Evolutionary conservation across 2,113 vertebrate species (phyloP), one percentile per base, ranked within the genome.

Genomic region (Lucifuga dentata): DNA sequence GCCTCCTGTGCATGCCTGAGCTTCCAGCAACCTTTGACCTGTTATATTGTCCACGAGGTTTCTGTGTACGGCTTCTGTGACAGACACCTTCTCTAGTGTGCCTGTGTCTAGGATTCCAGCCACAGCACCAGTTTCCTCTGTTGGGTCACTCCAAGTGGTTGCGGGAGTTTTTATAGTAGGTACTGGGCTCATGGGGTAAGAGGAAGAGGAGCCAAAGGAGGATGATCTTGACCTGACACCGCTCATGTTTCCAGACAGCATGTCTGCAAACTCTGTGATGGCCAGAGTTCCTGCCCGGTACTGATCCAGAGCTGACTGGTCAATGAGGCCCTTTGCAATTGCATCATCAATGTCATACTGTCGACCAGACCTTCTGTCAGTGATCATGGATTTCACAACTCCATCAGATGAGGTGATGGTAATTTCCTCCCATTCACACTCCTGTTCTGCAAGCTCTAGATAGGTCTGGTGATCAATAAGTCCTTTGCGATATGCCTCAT

Each of bases 381-480:
- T 99, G 78, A 99, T 98, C 91, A 98, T 95, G 13, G 98, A 99
- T 69, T 97, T 98, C 33, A 98, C 95, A 9, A 97, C 94, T 0
- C 98, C 98, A 0, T 98, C 96, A 0, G 96, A 96, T 39, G 96
- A 98, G 10, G 97, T 97, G 77, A 91, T 98, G 58, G 97, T 99
- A 81, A 98, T 96, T 89, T 99, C 98, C 56, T 99, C 98, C 98
- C 98, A 99, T 78, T 99, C 98, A 0, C 98, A 99, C 79, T 99
- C 98, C 84, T 99, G 98, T 69, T 99, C 98, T 0, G 97, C 93
- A 19, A 99, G 92, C 87, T 99, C 97, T 21, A 96, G 76, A 60
- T 99, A 99, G 0, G 97, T 99, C 92, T 97, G 97, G 84, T 99
- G 96, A 89, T 99, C 98, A 0, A 99, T 99, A 38, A 99, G 96